A percentile compares a stretch with the other conserved stretches of the same genome.
These are phyloP conservation scores for Psilopogon haemacephalus DNA, from an alignment of 2,113 vertebrate genomes.

Conservation along the genomic window DNA sequence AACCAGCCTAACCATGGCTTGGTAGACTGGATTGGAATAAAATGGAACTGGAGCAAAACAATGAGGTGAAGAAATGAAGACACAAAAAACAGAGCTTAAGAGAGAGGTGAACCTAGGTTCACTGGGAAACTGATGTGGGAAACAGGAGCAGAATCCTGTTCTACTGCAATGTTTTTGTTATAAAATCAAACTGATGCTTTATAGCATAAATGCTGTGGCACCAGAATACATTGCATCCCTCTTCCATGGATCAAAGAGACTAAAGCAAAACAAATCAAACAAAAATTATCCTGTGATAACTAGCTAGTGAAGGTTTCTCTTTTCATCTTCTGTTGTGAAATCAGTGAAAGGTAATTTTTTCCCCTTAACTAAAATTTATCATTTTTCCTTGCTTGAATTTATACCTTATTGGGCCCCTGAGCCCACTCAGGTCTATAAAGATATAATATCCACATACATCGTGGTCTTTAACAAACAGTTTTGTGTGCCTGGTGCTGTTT, in stretches of 20 bases:
- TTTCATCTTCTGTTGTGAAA: not conserved
- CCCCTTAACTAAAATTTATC: not conserved
- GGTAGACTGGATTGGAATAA: not conserved
- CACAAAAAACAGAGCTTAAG: not conserved
- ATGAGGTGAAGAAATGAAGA: not conserved
- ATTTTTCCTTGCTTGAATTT: not conserved
- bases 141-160: not conserved
- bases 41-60: not conserved
- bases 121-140: not conserved
- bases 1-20: not conserved
- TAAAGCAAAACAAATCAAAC: not conserved
- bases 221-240: not conserved
- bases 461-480: not conserved
- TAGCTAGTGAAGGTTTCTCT: not conserved
- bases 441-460: not conserved
- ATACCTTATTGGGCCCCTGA: not conserved
- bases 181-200: not conserved
- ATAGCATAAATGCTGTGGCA: not conserved
- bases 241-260: not conserved
- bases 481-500: not conserved
- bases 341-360: not conserved
- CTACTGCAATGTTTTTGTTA: not conserved
- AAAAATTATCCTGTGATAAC: not conserved
- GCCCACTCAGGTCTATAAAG: not conserved
- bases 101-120: not conserved